Evolutionary conservation across 2,888 invertebrate genomes (phyloP), one percentile per base, ranked within the genome.

Genomic region (Phasia obesa): DNA sequence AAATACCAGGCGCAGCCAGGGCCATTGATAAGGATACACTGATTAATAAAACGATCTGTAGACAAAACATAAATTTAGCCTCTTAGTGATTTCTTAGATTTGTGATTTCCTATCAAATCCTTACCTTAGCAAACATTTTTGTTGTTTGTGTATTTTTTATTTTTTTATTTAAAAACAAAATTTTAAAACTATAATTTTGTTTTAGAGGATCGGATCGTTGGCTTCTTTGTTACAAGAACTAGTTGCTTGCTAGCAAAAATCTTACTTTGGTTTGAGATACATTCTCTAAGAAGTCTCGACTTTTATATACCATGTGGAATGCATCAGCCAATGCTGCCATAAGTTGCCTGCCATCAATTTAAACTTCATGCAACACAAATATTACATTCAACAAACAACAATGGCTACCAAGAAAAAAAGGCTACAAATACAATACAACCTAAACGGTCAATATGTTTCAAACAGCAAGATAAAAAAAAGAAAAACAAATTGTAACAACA

Each of bases 261-360:
- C 88, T 90, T 88, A 87, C 87, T 90, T 87, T 87, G 88, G 82
- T 91, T 90, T 91, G 91, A 91, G 90, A 89, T 90, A 88, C 86
- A 87, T 88, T 88, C 87, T 85, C 86, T 85, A 86, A 88, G 86
- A 85, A 87, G 86, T 87, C 86, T 89, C 88, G 86, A 89, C 90
- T 91, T 91, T 90, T 91, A 91, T 91, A 91, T 86, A 84, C 86
- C 53, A 35, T 60, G n/a, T n/a, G 75, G 75, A 83, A 83, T 83
- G 60, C 69, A 64, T 51, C 71, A 70, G 19, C 55, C 42, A 75
- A 38, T 62, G 49, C 64, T 65, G 75, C 71, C 74, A 75, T 65
- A 71, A 51, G 75, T 67, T 42, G 75, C 35, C 67, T 42, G 75
- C 35, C 78, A 76, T 70, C 69, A 49, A 70, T 31, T 42, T 31